phyloP scores from a whole-genome alignment of 2,113 vertebrate species.

The Boulengeromyrus knoepffleri region DNA sequence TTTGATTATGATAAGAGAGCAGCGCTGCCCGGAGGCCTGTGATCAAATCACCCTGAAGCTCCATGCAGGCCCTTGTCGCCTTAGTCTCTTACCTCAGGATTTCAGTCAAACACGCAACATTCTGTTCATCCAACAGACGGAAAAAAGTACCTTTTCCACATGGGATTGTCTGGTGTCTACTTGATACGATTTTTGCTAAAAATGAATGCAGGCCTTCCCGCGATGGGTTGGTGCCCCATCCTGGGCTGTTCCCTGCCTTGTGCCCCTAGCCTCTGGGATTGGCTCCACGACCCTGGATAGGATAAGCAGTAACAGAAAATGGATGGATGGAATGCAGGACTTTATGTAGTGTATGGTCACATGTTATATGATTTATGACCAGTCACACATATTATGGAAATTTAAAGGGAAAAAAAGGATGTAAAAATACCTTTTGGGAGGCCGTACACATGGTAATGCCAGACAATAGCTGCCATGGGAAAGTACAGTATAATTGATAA shows the following conservation, averaged over 20 bases:
- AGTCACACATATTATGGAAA: background rate
- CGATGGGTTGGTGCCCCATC: too few relatives aligned
- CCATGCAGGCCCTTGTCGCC: background rate
- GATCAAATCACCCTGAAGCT: background rate
- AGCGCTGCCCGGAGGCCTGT: background rate
- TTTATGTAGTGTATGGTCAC: background rate
- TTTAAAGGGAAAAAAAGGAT: background rate
- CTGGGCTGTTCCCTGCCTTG: background rate
- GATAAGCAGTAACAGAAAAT: background rate
- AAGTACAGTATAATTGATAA: background rate
- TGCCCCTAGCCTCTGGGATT: background rate
- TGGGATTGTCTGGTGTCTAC: background rate
- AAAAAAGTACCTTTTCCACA: background rate
- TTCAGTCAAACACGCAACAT: background rate
- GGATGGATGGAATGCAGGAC: background rate
- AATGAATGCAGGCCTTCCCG: background rate
- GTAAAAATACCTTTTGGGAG: background rate
- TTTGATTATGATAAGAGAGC: constrained; percentile 18
- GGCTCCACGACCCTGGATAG: background rate
- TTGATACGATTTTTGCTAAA: background rate
- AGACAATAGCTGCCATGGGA: background rate
- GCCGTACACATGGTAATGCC: background rate
- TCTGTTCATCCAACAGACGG: background rate
- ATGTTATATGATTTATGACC: background rate
- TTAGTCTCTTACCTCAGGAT: background rate